phyloP scores from a whole-genome alignment of 2,888 invertebrate species.

The Himalopsyche kuldschensis region DNA sequence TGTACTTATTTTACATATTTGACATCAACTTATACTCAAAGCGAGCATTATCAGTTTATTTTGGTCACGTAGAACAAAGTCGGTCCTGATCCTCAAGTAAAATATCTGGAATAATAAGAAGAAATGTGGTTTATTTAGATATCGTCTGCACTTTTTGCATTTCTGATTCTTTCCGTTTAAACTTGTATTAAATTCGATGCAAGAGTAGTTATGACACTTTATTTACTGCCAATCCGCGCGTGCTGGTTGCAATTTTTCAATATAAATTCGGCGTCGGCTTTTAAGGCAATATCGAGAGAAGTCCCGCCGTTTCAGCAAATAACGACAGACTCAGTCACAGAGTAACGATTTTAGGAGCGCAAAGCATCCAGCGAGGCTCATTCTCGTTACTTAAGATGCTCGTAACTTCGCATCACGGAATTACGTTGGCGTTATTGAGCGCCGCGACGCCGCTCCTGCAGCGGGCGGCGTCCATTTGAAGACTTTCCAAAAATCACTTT shows the following conservation, averaged over 20 bases:
- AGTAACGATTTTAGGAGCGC: conserved; percentile 7
- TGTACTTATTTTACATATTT: no score
- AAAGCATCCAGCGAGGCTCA: not conserved
- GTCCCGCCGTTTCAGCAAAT: not conserved
- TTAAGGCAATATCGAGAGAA: not conserved
- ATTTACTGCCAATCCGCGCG: no score
- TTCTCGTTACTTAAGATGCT: conserved; percentile 35
- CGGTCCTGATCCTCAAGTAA: no score
- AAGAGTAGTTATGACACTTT: no score
- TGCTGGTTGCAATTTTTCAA: not conserved
- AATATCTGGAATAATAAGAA: no score
- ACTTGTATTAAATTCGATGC: no score
- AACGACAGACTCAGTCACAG: not conserved
- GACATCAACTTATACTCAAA: no score
- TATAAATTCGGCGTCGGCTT: not conserved
- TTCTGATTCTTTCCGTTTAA: not conserved
- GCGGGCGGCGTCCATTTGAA: conserved; percentile 2
- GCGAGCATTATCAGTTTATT: no score
- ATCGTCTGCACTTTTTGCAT: no score
- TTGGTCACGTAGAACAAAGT: no score
- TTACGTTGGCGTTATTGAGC: conserved; percentile 31
- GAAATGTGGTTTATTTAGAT: no score
- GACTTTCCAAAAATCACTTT: conserved; percentile 35
- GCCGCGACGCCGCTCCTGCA: conserved; percentile 6
- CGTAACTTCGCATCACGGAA: conserved; percentile 38